phyloP scores from a whole-genome alignment of 2,888 invertebrate genomes.

The Adineta ricciae region DNA sequence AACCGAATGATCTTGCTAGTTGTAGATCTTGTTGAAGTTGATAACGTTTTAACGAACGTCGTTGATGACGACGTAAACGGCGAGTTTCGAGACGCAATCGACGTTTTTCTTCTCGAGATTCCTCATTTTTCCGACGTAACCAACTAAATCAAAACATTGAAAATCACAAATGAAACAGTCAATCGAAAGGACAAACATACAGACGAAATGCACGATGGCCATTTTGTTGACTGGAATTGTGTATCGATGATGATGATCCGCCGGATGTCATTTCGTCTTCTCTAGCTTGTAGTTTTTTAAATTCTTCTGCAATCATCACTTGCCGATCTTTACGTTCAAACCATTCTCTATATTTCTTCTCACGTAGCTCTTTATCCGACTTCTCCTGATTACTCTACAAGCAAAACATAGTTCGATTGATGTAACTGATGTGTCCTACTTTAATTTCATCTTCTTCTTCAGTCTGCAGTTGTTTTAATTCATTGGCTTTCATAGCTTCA shows the following conservation, averaged over 20 bases:
- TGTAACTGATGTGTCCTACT: no score
- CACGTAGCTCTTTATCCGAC: neutral
- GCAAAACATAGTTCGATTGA: no score
- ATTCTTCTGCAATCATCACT: neutral
- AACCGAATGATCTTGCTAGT: neutral
- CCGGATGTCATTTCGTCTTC: neutral
- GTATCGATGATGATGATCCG: neutral
- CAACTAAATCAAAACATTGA: neutral
- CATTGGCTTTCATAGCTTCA: neutral
- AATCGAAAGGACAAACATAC: neutral
- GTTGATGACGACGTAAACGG: neutral
- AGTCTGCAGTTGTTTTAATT: neutral
- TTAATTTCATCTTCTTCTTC: no score
- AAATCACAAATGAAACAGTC: no score
- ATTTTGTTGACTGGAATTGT: neutral
- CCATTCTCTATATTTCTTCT: neutral
- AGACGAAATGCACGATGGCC: neutral
- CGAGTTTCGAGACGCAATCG: conserved; percentile 5
- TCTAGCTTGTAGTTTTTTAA: neutral
- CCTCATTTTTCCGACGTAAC: neutral
- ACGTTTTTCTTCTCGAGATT: neutral
- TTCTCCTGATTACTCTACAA: no score
- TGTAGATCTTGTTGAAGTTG: conserved; percentile 6
- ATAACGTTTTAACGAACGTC: neutral
- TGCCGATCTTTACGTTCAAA: neutral